Percentiles rank a stretch among this genome's conserved stretches.
Evolutionary conservation across 2,888 invertebrate species (phyloP).

Genomic region (Lasioglossum leucozonium): DNA sequence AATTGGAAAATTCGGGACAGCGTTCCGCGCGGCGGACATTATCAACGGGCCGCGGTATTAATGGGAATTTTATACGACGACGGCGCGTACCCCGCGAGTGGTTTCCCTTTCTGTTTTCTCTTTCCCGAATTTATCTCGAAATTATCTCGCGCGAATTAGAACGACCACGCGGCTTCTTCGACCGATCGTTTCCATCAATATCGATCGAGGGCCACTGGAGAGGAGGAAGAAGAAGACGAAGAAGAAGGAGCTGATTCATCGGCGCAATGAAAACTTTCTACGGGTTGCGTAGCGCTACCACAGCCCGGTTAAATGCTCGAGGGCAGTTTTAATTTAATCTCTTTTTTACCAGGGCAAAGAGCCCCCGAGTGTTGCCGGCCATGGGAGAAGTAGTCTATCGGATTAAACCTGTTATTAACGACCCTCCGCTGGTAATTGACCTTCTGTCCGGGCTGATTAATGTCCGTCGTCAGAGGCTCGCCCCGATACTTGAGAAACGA

Average conservation of each 20-base stretch:
- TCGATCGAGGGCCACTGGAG: not conserved
- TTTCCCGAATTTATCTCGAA: not conserved
- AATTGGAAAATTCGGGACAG: conserved; percentile 16
- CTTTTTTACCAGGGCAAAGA: conserved; percentile 32
- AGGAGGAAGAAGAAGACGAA: not conserved
- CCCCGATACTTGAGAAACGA: conserved; percentile 50
- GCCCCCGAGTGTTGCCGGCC: conserved; percentile 20
- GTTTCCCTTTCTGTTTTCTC: not conserved
- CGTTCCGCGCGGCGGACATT: not conserved
- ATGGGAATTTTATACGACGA: conserved; percentile 30
- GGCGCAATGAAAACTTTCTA: conserved; percentile 33
- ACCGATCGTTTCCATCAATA: not conserved
- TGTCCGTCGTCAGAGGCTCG: conserved; percentile 53
- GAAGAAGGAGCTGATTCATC: conserved; percentile 26
- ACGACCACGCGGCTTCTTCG: not conserved
- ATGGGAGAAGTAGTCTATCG: conserved; percentile 30
- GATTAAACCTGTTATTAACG: conserved; percentile 61
- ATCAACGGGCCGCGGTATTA: not conserved
- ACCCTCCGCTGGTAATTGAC: conserved; percentile 66
- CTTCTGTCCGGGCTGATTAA: conserved; percentile 69
- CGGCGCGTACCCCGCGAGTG: not conserved
- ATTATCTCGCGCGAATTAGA: not conserved
- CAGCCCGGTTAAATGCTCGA: conserved; percentile 22
- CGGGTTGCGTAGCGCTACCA: conserved; percentile 9
- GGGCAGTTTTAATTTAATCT: conserved; percentile 42